A percentile compares a stretch with the other conserved stretches of the same genome.
Conservation (phyloP, 2,888 invertebrate species). For the Pemphredon lugubris region DNA sequence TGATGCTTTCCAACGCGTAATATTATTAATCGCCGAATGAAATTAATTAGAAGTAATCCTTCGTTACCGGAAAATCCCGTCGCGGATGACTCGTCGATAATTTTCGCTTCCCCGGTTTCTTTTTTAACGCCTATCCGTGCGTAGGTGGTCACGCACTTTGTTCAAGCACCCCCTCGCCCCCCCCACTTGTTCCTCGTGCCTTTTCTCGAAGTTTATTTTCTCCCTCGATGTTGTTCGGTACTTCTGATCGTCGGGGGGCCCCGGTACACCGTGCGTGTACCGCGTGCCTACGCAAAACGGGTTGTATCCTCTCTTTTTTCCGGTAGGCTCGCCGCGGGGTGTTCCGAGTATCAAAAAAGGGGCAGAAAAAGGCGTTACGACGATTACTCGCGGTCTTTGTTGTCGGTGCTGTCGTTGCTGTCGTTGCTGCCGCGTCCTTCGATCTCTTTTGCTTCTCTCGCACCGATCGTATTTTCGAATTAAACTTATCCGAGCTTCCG, state of each 20-base stretch:
- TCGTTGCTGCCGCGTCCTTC: neutral
- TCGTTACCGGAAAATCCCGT: too few species aligned
- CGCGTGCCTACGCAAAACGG: slow-evolving; percentile 47
- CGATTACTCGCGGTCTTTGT: neutral
- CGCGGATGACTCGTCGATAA: too few species aligned
- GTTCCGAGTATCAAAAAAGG: slow-evolving; percentile 9
- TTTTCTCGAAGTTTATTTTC: slow-evolving; percentile 28
- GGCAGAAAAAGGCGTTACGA: neutral
- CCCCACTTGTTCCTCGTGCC: slow-evolving; percentile 4
- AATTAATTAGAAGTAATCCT: too few species aligned
- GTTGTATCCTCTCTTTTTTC: neutral
- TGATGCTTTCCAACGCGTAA: too few species aligned
- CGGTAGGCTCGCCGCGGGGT: slow-evolving; percentile 24
- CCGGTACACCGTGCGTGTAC: slow-evolving; percentile 20
- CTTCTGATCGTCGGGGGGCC: slow-evolving; percentile 32
- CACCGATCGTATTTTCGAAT: too few species aligned
- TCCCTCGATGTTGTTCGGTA: slow-evolving; percentile 28
- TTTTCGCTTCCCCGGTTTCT: too few species aligned
- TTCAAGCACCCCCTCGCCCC: slow-evolving; percentile 22
- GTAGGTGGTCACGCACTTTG: slow-evolving; percentile 52
- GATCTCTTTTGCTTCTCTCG: neutral
- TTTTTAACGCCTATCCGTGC: slow-evolving; percentile 20
- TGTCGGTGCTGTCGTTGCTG: neutral
- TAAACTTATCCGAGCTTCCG: too few species aligned
- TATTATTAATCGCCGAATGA: too few species aligned